Conservation (phyloP, 2,797 vertebrate species). For the Thunnus albacares region DNA sequence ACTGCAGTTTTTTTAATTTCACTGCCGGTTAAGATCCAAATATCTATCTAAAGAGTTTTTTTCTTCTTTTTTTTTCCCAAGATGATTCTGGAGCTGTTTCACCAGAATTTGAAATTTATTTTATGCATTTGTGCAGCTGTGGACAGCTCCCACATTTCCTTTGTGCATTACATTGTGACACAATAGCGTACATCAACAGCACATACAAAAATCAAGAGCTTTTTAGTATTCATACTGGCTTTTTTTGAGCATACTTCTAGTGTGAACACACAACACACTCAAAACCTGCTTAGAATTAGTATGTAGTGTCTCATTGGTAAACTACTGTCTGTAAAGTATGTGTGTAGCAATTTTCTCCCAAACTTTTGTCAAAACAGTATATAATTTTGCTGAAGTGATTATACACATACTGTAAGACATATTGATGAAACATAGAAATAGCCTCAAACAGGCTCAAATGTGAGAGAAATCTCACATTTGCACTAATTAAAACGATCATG, state of each 20-base stretch:
- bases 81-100: neutral
- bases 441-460: neutral
- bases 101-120: conserved; percentile 19
- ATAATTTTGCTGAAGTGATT: neutral
- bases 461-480: neutral
- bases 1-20: too few relatives aligned
- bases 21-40: neutral
- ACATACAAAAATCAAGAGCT: neutral
- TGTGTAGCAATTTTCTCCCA: neutral
- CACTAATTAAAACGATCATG: conserved; percentile 22
- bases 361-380: neutral
- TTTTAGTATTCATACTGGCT: neutral
- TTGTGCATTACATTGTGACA: too few relatives aligned
- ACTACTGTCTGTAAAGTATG: neutral
- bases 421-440: too few relatives aligned
- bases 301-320: neutral
- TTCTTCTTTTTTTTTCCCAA: neutral
- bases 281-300: neutral
- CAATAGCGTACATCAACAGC: too few relatives aligned
- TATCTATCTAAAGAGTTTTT: neutral
- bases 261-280: neutral
- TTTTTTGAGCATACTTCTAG: neutral
- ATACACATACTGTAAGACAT: neutral
- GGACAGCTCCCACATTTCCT: neutral
- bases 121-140: conserved; percentile 9